Base-by-base conservation (phyloP, 2,888 invertebrate species). In the Coelinius sp. region DNA sequence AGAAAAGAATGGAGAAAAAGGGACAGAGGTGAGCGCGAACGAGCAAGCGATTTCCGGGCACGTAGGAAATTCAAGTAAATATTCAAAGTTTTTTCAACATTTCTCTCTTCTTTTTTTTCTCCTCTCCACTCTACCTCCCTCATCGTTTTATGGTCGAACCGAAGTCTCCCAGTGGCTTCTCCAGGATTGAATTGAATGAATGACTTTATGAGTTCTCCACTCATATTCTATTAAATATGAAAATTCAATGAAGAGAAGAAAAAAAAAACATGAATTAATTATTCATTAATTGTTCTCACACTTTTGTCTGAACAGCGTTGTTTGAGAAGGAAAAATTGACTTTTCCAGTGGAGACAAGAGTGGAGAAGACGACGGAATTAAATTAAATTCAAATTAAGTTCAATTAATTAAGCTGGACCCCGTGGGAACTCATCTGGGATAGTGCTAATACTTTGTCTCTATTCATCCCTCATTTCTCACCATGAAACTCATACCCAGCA, bases 331-430 rank as follows among this genome's bases (percentile, higher is more conserved):
- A n/a, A n/a, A n/a, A n/a, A n/a, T n/a, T n/a, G n/a, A n/a, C n/a
- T n/a, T n/a, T n/a, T n/a, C n/a, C n/a, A n/a, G 41, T n/a, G 35
- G 35, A 35, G 35, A 35, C 41, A 41, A 41, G 46, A 20, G 46
- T 8, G 66, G 41, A 46, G 65, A 41, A 62, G 10, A 20, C n/a
- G 56, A 64, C 68, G 77, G 80, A 83, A 83, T 84, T 80, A 80
- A 84, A 84, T 84, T 81, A 82, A 84, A 84, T 84, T 84, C 79
- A 81, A 82, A 84, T 84, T 84, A 81, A 82, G 81, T 82, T 83
- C 82, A 83, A 85, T 85, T 84, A 84, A 85, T 83, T 84, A 82
- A 83, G 80, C 78, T 73, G 78, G 78, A 59, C 77, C 72, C 49
- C 80, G 80, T 81, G 83, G 81, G 80, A 82, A 83, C 78, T 78